A percentile compares a stretch with the other conserved stretches of the same genome.
Evolutionary conservation across 2,888 invertebrate species (phyloP).

Genomic region (Cheilosia impressa): DNA sequence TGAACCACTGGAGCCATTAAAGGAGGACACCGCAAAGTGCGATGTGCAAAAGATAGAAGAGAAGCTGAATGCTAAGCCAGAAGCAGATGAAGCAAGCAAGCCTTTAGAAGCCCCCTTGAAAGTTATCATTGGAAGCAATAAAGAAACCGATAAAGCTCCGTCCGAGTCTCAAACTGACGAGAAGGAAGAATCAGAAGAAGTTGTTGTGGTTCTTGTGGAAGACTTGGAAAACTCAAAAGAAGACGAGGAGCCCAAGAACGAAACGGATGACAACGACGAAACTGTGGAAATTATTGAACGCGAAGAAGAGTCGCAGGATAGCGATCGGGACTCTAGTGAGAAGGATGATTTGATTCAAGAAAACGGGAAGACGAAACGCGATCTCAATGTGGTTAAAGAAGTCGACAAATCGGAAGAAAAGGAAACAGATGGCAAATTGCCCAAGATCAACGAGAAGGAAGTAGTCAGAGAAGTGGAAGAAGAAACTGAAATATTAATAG

Average conservation of each 20-base stretch:
- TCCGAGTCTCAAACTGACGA: slow-evolving; percentile 30
- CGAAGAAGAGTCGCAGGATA: slow-evolving; percentile 40
- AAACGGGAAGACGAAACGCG: slow-evolving; percentile 4
- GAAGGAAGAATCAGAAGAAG: slow-evolving; percentile 67
- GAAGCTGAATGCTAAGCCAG: neutral
- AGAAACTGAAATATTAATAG: slow-evolving; percentile 12
- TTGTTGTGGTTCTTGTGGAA: slow-evolving; percentile 71
- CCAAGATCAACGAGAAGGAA: slow-evolving; percentile 7
- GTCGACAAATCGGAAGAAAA: slow-evolving; percentile 18
- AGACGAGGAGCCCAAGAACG: slow-evolving; percentile 53
- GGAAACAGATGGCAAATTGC: slow-evolving; percentile 16
- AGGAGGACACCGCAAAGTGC: slow-evolving; percentile 22
- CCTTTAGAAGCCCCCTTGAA: neutral
- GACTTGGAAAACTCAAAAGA: slow-evolving; percentile 74
- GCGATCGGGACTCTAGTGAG: neutral
- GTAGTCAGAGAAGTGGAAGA: too few relatives aligned
- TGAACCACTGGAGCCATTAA: neutral
- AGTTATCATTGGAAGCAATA: neutral
- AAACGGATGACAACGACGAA: slow-evolving; percentile 37
- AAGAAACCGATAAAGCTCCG: neutral
- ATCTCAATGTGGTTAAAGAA: neutral
- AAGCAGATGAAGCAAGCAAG: neutral
- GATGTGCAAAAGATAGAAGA: slow-evolving; percentile 9
- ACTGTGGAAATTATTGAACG: slow-evolving; percentile 42
- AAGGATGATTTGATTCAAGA: too few relatives aligned